Evolutionary conservation across 2,888 invertebrate genomes (phyloP), one percentile per base, ranked within the genome.

Genomic region (Meiosimyza decipiens): DNA sequence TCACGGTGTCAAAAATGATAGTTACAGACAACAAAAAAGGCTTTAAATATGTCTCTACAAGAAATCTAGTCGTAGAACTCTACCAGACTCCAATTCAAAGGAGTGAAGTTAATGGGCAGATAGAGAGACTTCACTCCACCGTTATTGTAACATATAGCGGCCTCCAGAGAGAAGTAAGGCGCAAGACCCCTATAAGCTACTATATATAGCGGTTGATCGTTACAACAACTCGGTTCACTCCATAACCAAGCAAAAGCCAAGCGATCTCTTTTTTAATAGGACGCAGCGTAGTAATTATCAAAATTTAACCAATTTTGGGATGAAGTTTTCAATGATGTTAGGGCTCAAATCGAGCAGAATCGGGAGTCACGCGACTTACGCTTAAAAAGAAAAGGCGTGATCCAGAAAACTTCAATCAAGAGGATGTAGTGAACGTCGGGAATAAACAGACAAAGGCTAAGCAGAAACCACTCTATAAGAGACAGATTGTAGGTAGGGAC

Each of bases 201-300:
- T 77, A 2, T 49, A 73, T 13, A 68, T 75, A 1, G 40, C 75
- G 2, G 76, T 76, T 0, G 77, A 78, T 18, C 59, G 78, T 6
- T 78, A 78, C 16, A 79, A 79, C 47, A 79, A 75, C 63, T 64
- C 76, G 0, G 57, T 77, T 12, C 75, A 77, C 13, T 77, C 78
- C 0, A 76, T 77, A 0, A 78, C 72, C 0, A 70, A 73, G 12
- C 40, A 33, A 33, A 78, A 72, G 68, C 77, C 76, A 1, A 51
- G 49, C 1, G 79, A 78, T 13, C 60, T 76, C 52, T 75, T 78
- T 66, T 75, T 77, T 13, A 76, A 75, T 15, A 69, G 75, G 15
- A 15, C 55, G 9, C 57, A 63, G 50, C 16, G 64, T 7, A 50
- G 63, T 12, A 73, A 73, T 40, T 73, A 47, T 57, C 73, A 73